Conservation (phyloP, 1,140 invertebrate species). For the Euura lappo region DNA sequence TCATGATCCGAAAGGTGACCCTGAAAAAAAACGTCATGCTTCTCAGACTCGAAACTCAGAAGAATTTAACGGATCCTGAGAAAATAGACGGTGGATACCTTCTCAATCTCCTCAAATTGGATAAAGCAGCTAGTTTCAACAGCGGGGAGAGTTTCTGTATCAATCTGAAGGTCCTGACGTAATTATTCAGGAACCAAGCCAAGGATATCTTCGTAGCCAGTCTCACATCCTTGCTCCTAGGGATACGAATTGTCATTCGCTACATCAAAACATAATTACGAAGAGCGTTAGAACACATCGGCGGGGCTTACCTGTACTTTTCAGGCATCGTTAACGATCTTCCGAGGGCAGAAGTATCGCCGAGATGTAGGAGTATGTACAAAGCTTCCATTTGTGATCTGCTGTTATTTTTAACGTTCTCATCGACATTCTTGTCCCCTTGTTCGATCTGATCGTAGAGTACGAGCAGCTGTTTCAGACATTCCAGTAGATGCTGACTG, state of each 20-base stretch:
- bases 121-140: constrained; percentile 53
- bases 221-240: constrained; percentile 29
- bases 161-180: constrained; percentile 54
- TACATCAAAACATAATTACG: not conserved
- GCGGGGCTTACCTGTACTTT: constrained; percentile 42
- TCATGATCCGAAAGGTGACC: constrained; percentile 60
- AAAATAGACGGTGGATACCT: constrained; percentile 46
- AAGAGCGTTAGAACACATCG: not conserved
- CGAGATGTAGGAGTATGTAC: constrained; percentile 66
- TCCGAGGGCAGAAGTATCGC: constrained; percentile 58
- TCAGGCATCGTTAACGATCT: constrained; percentile 55
- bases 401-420: constrained; percentile 30
- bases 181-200: constrained; percentile 61
- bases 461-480: constrained; percentile 62
- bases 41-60: not conserved
- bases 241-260: not conserved
- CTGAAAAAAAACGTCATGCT: constrained; percentile 48
- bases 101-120: constrained; percentile 58
- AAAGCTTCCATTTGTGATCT: constrained; percentile 61
- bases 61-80: constrained; percentile 7
- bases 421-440: constrained; percentile 9
- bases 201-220: constrained; percentile 57
- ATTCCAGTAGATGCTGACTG: constrained; percentile 66
- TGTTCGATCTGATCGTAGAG: constrained; percentile 62
- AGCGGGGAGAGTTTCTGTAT: constrained; percentile 58